Base-by-base conservation (phyloP, 2,888 invertebrate genomes). In the Drosophila dives region DNA sequence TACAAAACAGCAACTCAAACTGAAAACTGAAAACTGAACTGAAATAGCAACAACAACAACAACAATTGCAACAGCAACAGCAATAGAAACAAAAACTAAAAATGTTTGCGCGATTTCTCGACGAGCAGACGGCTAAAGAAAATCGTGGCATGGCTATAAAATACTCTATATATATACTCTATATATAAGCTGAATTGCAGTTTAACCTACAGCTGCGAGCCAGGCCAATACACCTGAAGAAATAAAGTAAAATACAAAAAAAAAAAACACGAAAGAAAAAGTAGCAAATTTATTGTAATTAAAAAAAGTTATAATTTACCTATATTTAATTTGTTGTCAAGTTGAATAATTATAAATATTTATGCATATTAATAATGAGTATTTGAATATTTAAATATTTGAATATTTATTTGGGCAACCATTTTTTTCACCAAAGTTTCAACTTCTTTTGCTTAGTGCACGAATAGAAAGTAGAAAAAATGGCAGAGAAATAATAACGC, bases 111-210 rank as follows among this genome's bases (percentile, higher is more conserved):
- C 71, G 77, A 68, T 56, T 60, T 49, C 65, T 69, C 60, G 59
- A 54, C 76, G 33, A n/a, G 4, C 12, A 26, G 38, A 26, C 11
- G 12, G 36, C 7, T 11, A 12, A 89, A 73, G 87, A 74, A 89
- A 87, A 75, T 72, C 85, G 83, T 74, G 80, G 73, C 82, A 77
- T 64, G 83, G 72, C 77, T 77, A 75, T 81, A 75, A 83, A 88
- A 77, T 80, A 86, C 75, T 77, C 72, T 67, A 63, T 69, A 48
- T 53, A 65, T 29, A 29, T 29, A 29, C 29, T 29, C 29, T 29
- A 29, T 29, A 38, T 49, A 56, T 49, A 45, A 64, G 67, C 48
- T 79, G 63, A 50, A 73, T 67, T 83, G 84, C 84, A 83, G 59
- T 87, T 12, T 5, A 5, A 67, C 70, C 71, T 73, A 61, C 68